A percentile compares a stretch with the other conserved stretches of the same genome.
Conservation (phyloP, 1,140 invertebrate species). For the Macrocentrus cingulum region DNA sequence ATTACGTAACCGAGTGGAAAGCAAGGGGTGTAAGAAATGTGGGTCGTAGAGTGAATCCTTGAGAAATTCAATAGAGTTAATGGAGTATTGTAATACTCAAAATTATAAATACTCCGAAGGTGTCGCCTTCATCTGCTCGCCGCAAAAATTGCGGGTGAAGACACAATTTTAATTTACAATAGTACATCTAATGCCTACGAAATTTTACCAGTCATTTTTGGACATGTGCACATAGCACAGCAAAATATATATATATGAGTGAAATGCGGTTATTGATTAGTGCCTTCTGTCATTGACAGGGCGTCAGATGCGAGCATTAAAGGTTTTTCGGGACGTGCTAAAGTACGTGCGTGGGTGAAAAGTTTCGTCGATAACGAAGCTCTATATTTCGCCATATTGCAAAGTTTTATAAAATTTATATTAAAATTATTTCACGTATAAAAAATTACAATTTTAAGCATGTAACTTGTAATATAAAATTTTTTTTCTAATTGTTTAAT, state of each 20-base stretch:
- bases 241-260: conserved; percentile 47
- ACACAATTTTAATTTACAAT: conserved; percentile 4
- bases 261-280: conserved; percentile 54
- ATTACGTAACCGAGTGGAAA: conserved; percentile 37
- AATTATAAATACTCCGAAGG: conserved; percentile 44
- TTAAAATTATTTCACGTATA: too few species aligned
- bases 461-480: conserved; percentile 39
- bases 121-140: too few species aligned
- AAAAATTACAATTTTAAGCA: too few species aligned
- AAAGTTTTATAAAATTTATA: too few species aligned
- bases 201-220: too few species aligned
- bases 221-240: conserved; percentile 30
- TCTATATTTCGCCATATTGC: not conserved
- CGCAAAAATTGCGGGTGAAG: not conserved
- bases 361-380: not conserved
- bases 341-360: too few species aligned
- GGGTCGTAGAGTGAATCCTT: conserved; percentile 36
- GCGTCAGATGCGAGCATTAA: conserved; percentile 41
- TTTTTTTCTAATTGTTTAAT: too few species aligned
- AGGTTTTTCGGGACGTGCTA: conserved; percentile 32
- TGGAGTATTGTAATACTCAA: conserved; percentile 50
- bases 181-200: too few species aligned
- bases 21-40: conserved; percentile 35
- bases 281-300: conserved; percentile 49
- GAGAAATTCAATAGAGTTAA: conserved; percentile 49